Base-by-base conservation (phyloP, 2,888 invertebrate genomes). In the Nymphalis c-album region DNA sequence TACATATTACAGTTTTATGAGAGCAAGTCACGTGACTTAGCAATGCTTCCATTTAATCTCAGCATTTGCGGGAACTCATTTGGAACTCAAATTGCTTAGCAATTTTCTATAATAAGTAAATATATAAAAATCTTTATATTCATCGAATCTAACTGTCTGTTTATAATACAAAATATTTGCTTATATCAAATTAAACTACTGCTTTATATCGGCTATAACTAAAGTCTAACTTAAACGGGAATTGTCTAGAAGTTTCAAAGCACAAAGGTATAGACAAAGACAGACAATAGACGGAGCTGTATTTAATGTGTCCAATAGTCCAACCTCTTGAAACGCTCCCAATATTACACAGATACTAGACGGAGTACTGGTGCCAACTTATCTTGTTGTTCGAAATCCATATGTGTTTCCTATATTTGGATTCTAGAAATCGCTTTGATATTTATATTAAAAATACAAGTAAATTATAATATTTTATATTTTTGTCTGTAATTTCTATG, bases 291-390 rank as follows among this genome's bases (percentile, higher is more conserved):
- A 67, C 65, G 40, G 53, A 40, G 26, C 47, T 55, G 61, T 69
- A 45, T 64, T 69, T 64, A 64, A 67, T 60, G 67, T 66, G 69
- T 69, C 69, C 69, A 64, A 60, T n/a, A 51, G 64, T 69, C 69
- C 64, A 67, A 53, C 53, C 60, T 48, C 48, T 18, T 18, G 40
- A 17, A 17, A 35, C 20, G 7, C 53, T 65, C 48, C 63, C 63
- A 68, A 68, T 68, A 63, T 63, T 67, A 67, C 63, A 63, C 62
- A 72, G 26, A 51, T 65, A 60, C 66, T 63, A 60, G 46, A 58
- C 66, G 68, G 77, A 84, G 78, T 83, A 78, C 69, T 69, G 69
- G 40, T 13, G 13, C 50, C 73, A 84, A 81, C 84, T 83, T 79
- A 77, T 79, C 78, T 78, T 75, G 67, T 75, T 74, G 78, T 75